Base-by-base conservation (phyloP, 1,140 invertebrate species). In the Trichonephila clavipes region DNA sequence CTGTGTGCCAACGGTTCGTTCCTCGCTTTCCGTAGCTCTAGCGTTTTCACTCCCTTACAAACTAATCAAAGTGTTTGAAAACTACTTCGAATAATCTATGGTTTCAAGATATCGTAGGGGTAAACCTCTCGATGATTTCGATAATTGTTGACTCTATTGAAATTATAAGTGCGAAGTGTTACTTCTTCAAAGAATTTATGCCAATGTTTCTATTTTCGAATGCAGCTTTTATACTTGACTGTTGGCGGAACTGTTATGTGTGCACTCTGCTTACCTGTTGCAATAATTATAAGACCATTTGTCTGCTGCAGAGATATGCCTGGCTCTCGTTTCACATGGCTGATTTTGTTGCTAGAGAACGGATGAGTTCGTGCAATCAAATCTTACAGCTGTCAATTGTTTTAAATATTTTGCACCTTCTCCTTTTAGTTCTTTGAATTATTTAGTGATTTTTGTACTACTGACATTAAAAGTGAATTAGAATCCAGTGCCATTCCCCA, bases 1-100 rank as follows among this genome's bases (percentile, higher is more conserved):
- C 88, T 90, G 88, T 85, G 90, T 91, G 90, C 90, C 81, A 91
- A 91, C 90, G 77, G 90, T 83, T 91, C 90, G 90, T 91, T 91
- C 90, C 90, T 91, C 40, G 90, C 90, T 91, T 91, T 62, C 59
- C 40, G 90, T 91, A 91, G 90, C 72, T 87, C 28, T 81, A 61
- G 69, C 69, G 24, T 89, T 61, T 81, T 90, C 64, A 44, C 90
- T 82, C 90, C 58, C 59, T 85, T 66, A 62, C 59, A 28, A 88
- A 88, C 87, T 72, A 72, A 72, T 69, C 66, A 89, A 89, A 89
- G 64, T 69, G 66, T 77, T 77, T 28, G 44, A 77, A 24, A 90
- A 24, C 72, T 90, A 28, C 61, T 90, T 90, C 24, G 51, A 51
- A 34, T 87, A 24, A 64, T 87, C 61, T 61, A 18, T 58, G 85